These are phyloP conservation scores for Aphaenogaster rudis DNA, from an alignment of 1,140 invertebrate species.

Conservation along the genomic window DNA sequence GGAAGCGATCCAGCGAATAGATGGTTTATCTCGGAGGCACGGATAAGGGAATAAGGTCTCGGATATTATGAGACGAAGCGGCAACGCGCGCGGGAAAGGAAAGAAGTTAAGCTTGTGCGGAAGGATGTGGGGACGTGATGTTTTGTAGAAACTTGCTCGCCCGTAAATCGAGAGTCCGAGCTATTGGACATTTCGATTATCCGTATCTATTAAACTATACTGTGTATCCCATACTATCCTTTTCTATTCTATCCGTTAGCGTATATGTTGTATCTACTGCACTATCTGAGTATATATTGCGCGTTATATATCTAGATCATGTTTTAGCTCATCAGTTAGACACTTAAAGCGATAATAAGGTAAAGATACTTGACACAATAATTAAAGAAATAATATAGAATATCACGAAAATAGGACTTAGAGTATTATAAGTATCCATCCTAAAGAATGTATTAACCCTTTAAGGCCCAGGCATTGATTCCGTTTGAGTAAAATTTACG, in stretches of 20 bases:
- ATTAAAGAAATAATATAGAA: not conserved
- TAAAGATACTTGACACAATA: not conserved
- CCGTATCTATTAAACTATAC: constrained; percentile 42
- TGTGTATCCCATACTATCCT: not conserved
- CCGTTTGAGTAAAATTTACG: no score
- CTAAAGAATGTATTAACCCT: not conserved
- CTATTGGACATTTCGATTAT: constrained; percentile 47
- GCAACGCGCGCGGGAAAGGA: not conserved
- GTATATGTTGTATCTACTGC: not conserved
- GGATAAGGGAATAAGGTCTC: constrained; percentile 27
- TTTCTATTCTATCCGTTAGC: not conserved
- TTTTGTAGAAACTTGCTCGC: constrained; percentile 40
- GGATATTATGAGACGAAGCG: constrained; percentile 32
- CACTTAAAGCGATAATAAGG: not conserved
- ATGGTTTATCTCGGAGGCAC: constrained; percentile 62
- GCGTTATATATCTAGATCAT: not conserved
- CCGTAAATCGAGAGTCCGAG: constrained; percentile 26
- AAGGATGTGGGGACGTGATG: not conserved
- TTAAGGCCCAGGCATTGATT: no score
- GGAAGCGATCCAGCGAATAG: constrained; percentile 60
- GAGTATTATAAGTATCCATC: not conserved
- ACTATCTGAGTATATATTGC: not conserved
- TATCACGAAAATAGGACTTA: not conserved
- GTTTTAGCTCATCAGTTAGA: not conserved
- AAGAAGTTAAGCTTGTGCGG: not conserved